Conservation (phyloP, 2,113 vertebrate species). For the Taurulus bubalis region DNA sequence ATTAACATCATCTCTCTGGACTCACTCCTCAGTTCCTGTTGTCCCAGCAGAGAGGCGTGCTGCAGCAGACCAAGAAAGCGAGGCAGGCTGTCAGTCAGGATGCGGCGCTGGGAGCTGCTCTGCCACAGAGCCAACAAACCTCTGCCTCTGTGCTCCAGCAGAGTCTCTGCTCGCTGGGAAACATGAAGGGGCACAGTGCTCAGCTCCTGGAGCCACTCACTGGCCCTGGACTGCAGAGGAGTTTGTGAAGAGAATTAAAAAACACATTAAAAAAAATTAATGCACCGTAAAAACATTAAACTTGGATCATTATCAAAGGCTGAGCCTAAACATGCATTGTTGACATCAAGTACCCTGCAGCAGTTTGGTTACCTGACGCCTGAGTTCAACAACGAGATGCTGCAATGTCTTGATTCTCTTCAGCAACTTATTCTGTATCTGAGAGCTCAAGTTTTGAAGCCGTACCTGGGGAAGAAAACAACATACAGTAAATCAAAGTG, state of each 20-base stretch:
- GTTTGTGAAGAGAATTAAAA: neutral
- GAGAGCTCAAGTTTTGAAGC: conserved; percentile 73
- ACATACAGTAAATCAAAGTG: neutral
- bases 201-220: conserved; percentile 76
- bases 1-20: neutral
- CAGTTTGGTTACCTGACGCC: conserved; percentile 73
- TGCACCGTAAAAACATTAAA: too few species aligned
- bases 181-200: conserved; percentile 60
- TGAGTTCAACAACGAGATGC: conserved; percentile 72
- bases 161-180: conserved; percentile 62
- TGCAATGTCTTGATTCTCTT: conserved; percentile 81
- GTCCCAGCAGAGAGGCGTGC: conserved; percentile 79
- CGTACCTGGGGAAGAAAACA: conserved; percentile 75
- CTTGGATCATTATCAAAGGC: neutral
- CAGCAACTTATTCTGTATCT: conserved; percentile 75
- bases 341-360: neutral
- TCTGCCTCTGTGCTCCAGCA: conserved; percentile 61
- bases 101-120: conserved; percentile 63
- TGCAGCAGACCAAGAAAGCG: conserved; percentile 79
- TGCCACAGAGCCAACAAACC: conserved; percentile 73
- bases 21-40: conserved; percentile 88
- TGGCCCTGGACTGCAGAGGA: conserved; percentile 75
- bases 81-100: conserved; percentile 73
- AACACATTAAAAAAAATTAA: too few species aligned
- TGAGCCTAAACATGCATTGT: neutral